Evolutionary conservation across 2,113 vertebrate species (phyloP).

Genomic region (Scalopus aquaticus): DNA sequence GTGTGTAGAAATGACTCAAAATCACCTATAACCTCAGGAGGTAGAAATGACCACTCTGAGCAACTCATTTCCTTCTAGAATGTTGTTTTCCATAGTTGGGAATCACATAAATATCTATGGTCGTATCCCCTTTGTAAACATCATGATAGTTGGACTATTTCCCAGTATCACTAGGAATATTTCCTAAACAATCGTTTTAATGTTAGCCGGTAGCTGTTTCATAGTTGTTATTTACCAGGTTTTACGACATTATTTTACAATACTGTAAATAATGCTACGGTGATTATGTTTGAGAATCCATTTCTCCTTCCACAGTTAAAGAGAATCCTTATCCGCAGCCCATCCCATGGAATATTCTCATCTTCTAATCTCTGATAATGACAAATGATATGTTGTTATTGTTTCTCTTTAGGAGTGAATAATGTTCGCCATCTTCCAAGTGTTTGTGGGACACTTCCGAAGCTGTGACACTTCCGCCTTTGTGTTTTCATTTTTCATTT

Average conservation of each 20-base stretch:
- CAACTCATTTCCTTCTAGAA: neutral
- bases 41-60: neutral
- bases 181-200: neutral
- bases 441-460: neutral
- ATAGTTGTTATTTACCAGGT: neutral
- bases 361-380: neutral
- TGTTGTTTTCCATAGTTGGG: neutral
- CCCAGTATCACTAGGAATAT: neutral
- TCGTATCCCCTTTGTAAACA: neutral
- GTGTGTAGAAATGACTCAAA: neutral
- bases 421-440: neutral
- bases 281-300: neutral
- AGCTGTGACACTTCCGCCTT: neutral
- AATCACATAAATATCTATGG: neutral
- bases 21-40: neutral
- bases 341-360: neutral
- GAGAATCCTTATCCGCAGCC: neutral
- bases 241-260: neutral
- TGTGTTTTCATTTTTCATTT: neutral
- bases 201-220: neutral
- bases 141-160: fast-evolving
- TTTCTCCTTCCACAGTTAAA: neutral
- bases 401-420: neutral
- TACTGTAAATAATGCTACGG: neutral
- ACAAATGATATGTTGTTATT: neutral